Percentiles rank a stretch among this genome's conserved stretches.
Conservation (phyloP, 2,797 vertebrate genomes). For the Alca torda region DNA sequence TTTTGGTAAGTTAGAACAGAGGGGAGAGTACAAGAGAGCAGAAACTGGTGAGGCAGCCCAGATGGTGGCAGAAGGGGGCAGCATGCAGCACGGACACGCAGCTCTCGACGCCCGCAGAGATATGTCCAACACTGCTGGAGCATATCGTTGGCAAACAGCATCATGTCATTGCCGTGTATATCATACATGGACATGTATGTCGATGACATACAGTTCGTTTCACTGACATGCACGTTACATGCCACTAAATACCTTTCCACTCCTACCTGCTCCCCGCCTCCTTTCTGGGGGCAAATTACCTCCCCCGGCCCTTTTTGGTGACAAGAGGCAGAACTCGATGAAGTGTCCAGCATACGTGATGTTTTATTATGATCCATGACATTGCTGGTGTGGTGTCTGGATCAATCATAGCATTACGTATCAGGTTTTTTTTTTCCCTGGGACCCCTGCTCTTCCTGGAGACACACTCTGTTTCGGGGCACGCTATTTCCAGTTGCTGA, state of each 20-base stretch:
- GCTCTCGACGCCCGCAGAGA: neutral
- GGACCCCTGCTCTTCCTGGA: neutral
- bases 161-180: neutral
- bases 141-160: neutral
- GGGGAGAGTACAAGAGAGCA: neutral
- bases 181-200: neutral
- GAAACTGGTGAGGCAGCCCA: neutral
- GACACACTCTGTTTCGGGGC: neutral
- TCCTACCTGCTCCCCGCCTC: neutral
- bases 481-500: neutral
- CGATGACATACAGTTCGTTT: neutral
- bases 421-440: neutral
- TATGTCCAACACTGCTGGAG: neutral
- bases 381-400: neutral
- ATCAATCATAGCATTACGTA: neutral
- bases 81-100: constrained; percentile 26
- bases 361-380: neutral
- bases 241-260: neutral
- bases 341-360: neutral
- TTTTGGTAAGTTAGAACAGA: neutral
- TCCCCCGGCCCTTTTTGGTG: neutral
- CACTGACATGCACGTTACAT: constrained; percentile 7
- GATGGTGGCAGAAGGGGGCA: neutral
- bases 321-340: neutral
- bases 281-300: neutral